Conservation (phyloP, 2,113 vertebrate species). For the Mus spicilegus region DNA sequence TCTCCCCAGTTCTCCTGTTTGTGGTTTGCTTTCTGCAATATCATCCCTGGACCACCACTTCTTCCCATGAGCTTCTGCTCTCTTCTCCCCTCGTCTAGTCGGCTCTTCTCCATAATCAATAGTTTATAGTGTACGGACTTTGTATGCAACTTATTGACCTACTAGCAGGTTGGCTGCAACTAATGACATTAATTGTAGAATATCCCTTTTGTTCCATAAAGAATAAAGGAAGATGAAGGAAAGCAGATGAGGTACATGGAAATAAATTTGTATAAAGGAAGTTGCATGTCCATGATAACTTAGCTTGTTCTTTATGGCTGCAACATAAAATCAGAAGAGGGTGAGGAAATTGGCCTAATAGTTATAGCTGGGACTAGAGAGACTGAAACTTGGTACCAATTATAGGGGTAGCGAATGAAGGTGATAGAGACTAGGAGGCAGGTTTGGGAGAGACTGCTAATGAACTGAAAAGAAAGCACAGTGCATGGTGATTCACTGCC, state of each 20-base stretch:
- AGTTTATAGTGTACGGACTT: not conserved
- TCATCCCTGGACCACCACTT: not conserved
- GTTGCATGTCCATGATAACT: not conserved
- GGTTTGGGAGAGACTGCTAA: not conserved
- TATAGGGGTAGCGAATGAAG: not conserved
- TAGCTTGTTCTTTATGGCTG: not conserved
- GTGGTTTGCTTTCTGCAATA: not conserved
- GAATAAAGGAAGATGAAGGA: not conserved
- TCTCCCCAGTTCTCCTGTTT: not conserved
- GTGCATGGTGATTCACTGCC: not conserved
- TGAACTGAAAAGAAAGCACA: not conserved
- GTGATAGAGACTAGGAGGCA: not conserved
- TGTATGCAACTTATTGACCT: not conserved
- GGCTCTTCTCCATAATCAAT: not conserved
- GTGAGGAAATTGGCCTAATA: not conserved
- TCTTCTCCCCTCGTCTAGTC: not conserved
- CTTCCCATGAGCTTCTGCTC: not conserved
- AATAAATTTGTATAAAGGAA: not conserved
- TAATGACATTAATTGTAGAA: not conserved
- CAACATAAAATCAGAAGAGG: not conserved
- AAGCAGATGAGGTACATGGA: not conserved
- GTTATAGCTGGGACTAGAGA: not conserved
- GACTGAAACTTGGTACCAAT: not conserved
- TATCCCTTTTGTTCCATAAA: slow-evolving; percentile 44
- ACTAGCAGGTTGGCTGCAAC: not conserved